Base-by-base conservation (phyloP, 1,140 invertebrate genomes). In the Drosophila insularis region DNA sequence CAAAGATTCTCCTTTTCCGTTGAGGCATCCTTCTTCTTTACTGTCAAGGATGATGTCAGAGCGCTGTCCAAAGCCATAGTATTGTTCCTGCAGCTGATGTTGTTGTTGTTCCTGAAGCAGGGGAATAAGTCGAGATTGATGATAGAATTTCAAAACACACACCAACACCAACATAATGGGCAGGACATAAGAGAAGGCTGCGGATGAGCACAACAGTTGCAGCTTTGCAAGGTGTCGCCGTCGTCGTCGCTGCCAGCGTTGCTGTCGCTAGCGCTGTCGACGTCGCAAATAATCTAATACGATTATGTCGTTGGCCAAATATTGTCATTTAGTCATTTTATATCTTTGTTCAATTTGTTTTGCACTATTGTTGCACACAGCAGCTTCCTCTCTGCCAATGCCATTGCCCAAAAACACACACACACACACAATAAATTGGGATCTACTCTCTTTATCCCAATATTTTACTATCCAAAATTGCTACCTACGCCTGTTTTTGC, bases 1-100 rank as follows among this genome's bases (percentile, higher is more conserved):
- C 90, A 91, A 68, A 91, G 71, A 54, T 91, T 91, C 71, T 91
- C 90, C 81, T 90, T 90, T 56, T 91, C 90, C 62, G 76, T 69
- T 11, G 77, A 76, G 66, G 82, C 76, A 89, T 90, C 90, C 82
- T 91, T 91, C 75, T 91, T 91, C 17, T 86, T 85, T 13, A 69
- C 74, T 17, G 90, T 91, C 54, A 91, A 91, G 67, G 90, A 91
- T 91, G 90, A 91, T 90, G 90, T 91, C 86, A 91, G 90, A 80
- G 90, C 85, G 77, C 86, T 91, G 40, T 91, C 89, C 75, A 91
- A 70, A 67, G 90, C 89, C 85, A 91, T 89, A 46, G 63, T 73
- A 59, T 67, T 76, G 60, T 37, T 74, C 63, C 39, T 64, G 17
- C 39, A 46, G 50, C 27, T 53, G 61, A 50, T 70, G 40, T 58